Conservation (phyloP, 2,797 vertebrate genomes). For the Chaetophractus vellerosus region DNA sequence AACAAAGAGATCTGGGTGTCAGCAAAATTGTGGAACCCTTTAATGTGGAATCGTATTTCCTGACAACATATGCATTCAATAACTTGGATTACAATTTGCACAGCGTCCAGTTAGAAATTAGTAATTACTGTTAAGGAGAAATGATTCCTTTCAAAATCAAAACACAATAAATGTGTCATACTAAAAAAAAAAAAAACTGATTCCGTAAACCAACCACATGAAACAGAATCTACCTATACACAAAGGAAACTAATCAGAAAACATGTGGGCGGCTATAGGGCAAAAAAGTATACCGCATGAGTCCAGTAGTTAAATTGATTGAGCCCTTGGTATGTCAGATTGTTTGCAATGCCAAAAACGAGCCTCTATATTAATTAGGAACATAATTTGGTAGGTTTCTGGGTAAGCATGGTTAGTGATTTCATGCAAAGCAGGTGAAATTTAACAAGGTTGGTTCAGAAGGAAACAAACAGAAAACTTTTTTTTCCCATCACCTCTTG, state of each 20-base stretch:
- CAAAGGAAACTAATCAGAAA: conserved; percentile 16
- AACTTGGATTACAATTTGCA: conserved; percentile 74
- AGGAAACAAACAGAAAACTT: neutral
- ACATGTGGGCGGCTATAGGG: neutral
- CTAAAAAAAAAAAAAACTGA: neutral
- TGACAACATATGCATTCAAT: conserved; percentile 71
- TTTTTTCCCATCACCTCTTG: neutral
- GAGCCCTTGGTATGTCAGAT: neutral
- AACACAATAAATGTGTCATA: conserved; percentile 74
- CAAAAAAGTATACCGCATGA: neutral
- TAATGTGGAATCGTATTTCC: conserved; percentile 78
- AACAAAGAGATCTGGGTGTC: conserved; percentile 78
- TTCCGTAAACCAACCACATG: neutral
- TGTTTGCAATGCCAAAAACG: neutral
- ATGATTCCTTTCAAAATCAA: conserved; percentile 76
- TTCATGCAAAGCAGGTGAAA: neutral
- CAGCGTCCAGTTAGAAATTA: conserved; percentile 74
- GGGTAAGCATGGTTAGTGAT: neutral
- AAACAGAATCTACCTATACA: neutral
- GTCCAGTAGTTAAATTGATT: neutral
- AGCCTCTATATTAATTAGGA: neutral
- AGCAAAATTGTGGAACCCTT: conserved; percentile 64
- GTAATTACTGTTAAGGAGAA: conserved; percentile 80
- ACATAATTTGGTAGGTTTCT: neutral
- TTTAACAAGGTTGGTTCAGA: neutral